Base-by-base conservation (phyloP, 2,888 invertebrate genomes). In the Volucella inanis region DNA sequence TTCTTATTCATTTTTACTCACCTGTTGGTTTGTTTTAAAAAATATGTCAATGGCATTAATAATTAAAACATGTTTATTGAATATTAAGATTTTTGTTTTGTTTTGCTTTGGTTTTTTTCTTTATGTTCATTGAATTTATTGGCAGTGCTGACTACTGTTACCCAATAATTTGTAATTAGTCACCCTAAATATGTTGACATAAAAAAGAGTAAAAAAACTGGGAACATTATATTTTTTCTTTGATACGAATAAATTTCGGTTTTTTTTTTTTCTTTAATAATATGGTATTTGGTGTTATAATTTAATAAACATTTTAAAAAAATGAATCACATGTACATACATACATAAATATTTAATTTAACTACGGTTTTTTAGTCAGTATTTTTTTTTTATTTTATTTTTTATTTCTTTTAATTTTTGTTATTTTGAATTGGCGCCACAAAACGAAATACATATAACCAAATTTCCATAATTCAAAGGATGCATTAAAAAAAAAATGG, bases 71-170 rank as follows among this genome's bases (percentile, higher is more conserved):
- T 59, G 38, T 65, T 79, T 79, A 65, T 71, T 65, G 11, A 39
- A 45, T 79, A 55, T 62, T 78, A 65, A 65, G 55, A 47, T 39
- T 65, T 54, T 38, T 55, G 6, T 61, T 43, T 57, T 31, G 31
- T 12, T 12, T 47, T 47, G 47, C 47, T 12, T 61, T 62, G 10
- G 18, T 22, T 41, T 41, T 61, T 38, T 64, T 8, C 4, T 61
- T 70, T 70, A 68, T 68, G 45, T 59, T 57, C 55, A 64, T 52
- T 79, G 39, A 65, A 59, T 79, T 72, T n/a, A 67, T 67, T 79
- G 79, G 72, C 79, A 72, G 79, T 67, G 79, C 65, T 72, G 79
- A 72, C 72, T 79, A 79, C 72, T 79, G 72, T 79, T 79, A 61
- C 59, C 78, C 64, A 70, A 78, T 65, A 50, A 47, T 18, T 22